phyloP scores from a whole-genome alignment of 2,797 vertebrate species.

The Rhincodon typus region DNA sequence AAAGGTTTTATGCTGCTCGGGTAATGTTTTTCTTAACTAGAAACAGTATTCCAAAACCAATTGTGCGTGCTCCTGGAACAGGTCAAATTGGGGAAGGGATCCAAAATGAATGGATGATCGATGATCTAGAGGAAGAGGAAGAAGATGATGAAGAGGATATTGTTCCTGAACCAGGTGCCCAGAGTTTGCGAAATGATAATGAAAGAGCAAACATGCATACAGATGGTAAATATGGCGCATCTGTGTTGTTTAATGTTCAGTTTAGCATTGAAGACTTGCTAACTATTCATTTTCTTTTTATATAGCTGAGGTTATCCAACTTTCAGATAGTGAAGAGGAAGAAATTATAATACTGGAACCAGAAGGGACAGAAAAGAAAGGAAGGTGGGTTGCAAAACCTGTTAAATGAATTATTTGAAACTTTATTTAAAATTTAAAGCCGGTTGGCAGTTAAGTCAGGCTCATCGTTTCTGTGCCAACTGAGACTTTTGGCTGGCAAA shows the following conservation, averaged over 20 bases:
- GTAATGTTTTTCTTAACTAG: slow-evolving; percentile 59
- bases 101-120: slow-evolving; percentile 75
- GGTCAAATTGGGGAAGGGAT: slow-evolving; percentile 80
- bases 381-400: slow-evolving; percentile 47
- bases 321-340: slow-evolving; percentile 93
- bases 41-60: slow-evolving; percentile 56
- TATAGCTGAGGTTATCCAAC: slow-evolving; percentile 68
- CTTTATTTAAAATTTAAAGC: neutral
- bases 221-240: slow-evolving; percentile 41
- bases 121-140: slow-evolving; percentile 66
- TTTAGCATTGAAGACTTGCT: neutral
- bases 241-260: neutral
- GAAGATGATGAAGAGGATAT: slow-evolving; percentile 51
- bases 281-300: neutral
- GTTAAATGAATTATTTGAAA: neutral
- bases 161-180: slow-evolving; percentile 44
- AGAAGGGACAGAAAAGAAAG: slow-evolving; percentile 52
- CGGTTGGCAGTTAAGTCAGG: neutral
- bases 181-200: slow-evolving; percentile 48
- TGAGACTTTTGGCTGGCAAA: neutral
- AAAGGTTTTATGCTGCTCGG: neutral
- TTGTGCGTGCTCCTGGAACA: slow-evolving; percentile 65
- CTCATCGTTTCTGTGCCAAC: neutral
- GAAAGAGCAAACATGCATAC: slow-evolving; percentile 40
- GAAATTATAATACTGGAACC: slow-evolving; percentile 81